These are phyloP conservation scores for Eupithecia insigniata DNA, from an alignment of 2,888 invertebrate genomes.

Conservation along the genomic window DNA sequence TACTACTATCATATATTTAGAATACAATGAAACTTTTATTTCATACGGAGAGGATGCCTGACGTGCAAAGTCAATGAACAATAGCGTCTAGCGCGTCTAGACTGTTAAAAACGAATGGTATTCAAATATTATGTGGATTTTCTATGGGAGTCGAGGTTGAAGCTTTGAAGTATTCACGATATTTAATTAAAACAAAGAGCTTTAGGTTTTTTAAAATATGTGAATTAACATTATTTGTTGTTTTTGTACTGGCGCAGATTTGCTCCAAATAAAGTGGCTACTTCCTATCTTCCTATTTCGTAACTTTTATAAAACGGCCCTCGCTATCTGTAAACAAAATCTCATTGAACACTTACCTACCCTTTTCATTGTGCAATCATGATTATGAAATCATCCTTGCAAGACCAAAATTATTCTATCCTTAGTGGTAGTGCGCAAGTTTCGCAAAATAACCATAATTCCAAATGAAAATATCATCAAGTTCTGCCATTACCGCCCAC, in stretches of 20 bases:
- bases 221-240: neutral
- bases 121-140: slow-evolving; percentile 45
- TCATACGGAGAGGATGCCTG: slow-evolving; percentile 55
- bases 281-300: neutral
- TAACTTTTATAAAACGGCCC: too few relatives aligned
- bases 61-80: slow-evolving; percentile 65
- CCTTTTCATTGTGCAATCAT: neutral
- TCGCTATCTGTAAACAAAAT: neutral
- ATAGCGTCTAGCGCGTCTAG: slow-evolving; percentile 56
- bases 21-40: slow-evolving; percentile 61
- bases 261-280: neutral
- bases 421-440: slow-evolving; percentile 12
- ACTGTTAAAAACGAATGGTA: slow-evolving; percentile 46
- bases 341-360: neutral
- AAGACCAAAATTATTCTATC: slow-evolving; percentile 9
- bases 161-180: neutral
- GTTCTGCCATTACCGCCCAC: slow-evolving; percentile 65
- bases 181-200: neutral
- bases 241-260: neutral
- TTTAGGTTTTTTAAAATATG: neutral
- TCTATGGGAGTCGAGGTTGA: slow-evolving; percentile 7
- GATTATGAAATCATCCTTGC: slow-evolving; percentile 11
- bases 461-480: slow-evolving; percentile 60
- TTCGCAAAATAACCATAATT: slow-evolving; percentile 52
- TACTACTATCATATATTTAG: slow-evolving; percentile 33